These are phyloP conservation scores for mouse (Mus musculus) DNA, from an alignment of 2,113 vertebrate genomes.

Conservation along the genomic window DNA sequence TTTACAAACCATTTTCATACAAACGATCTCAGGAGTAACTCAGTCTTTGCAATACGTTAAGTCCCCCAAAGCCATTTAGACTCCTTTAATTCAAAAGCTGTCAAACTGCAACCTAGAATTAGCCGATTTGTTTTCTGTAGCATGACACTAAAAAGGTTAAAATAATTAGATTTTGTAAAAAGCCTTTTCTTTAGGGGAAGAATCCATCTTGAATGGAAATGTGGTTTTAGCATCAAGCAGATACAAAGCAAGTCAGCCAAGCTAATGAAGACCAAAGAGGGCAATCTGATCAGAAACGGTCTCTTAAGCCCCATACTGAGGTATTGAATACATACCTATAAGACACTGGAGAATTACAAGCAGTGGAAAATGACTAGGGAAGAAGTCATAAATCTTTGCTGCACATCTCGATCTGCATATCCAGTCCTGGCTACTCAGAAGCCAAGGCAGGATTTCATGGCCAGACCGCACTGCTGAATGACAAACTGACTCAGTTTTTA, in stretches of 20 bases:
- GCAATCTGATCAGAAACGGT: slow-evolving; percentile 27
- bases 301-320: slow-evolving; percentile 29
- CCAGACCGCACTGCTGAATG: not conserved
- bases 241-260: slow-evolving; percentile 29
- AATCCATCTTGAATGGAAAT: slow-evolving; percentile 19
- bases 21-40: not conserved
- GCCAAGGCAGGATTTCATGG: not conserved
- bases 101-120: slow-evolving; percentile 53
- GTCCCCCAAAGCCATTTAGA: not conserved
- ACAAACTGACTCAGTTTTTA: not conserved
- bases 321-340: not conserved
- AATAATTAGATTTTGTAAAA: slow-evolving; percentile 6
- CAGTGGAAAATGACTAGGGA: not conserved
- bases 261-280: slow-evolving; percentile 8
- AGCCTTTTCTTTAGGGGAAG: slow-evolving; percentile 28
- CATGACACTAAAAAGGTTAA: slow-evolving; percentile 38
- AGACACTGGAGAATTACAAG: not conserved
- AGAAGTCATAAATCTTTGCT: not conserved
- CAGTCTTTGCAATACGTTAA: slow-evolving; percentile 30
- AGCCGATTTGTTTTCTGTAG: slow-evolving; percentile 53
- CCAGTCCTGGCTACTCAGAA: not conserved
- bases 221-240: slow-evolving; percentile 25
- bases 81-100: slow-evolving; percentile 49
- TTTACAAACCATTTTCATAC: slow-evolving; percentile 10
- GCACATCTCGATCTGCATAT: not conserved